phyloP scores from a whole-genome alignment of 2,113 vertebrate genomes.

The Coturnix japonica region DNA sequence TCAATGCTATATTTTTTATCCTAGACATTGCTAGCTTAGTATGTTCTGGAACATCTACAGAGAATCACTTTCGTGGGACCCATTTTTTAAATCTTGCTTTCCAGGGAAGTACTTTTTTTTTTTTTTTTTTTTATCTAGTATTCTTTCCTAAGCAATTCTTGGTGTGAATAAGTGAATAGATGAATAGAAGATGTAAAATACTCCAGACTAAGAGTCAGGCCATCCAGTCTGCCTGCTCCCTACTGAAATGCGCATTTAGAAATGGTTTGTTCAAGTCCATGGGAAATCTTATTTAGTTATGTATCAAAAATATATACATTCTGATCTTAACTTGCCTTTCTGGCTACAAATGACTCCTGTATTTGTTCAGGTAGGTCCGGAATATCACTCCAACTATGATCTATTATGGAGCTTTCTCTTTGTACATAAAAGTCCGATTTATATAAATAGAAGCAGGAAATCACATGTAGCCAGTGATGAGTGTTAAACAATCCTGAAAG shows the following conservation, averaged over 20 bases:
- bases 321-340: slow-evolving; percentile 19
- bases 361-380: slow-evolving; percentile 5
- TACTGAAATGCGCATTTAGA: slow-evolving; percentile 22
- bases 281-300: slow-evolving; percentile 13
- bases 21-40: neutral
- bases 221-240: slow-evolving; percentile 5
- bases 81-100: slow-evolving; percentile 25
- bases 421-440: neutral
- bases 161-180: neutral
- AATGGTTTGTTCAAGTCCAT: neutral
- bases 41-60: neutral
- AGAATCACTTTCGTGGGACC: neutral
- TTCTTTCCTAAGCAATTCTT: slow-evolving; percentile 36
- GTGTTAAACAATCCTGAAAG: neutral
- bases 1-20: slow-evolving; percentile 10
- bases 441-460: slow-evolving; percentile 14
- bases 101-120: neutral
- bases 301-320: neutral
- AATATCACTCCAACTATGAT: neutral
- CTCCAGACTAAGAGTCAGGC: neutral
- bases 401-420: neutral
- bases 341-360: neutral
- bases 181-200: slow-evolving; percentile 32
- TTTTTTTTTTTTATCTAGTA: slow-evolving; percentile 4
- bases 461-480: neutral